phyloP scores from a whole-genome alignment of 2,113 vertebrate genomes.

The Stegostoma tigrinum region DNA sequence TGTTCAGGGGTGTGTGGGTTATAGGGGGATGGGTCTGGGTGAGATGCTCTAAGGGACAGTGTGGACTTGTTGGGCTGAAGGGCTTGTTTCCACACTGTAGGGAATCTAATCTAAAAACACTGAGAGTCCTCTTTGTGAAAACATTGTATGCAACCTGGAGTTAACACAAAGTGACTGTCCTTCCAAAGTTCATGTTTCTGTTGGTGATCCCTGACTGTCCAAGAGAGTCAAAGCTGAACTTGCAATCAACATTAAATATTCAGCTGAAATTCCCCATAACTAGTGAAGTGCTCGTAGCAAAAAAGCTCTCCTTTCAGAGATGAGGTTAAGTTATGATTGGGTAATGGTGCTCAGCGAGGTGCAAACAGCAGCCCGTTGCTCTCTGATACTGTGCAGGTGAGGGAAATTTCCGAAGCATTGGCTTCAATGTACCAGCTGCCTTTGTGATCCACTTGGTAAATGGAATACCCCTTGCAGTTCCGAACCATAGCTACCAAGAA shows the following conservation, averaged over 20 bases:
- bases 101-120: too few relatives aligned
- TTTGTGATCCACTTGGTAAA: neutral
- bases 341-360: neutral
- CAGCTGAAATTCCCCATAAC: neutral
- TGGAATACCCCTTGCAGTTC: too few relatives aligned
- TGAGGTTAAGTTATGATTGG: neutral
- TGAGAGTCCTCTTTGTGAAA: neutral
- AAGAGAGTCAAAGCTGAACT: neutral
- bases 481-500: neutral
- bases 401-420: neutral
- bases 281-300: neutral
- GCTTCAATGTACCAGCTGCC: neutral
- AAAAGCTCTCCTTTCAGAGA: neutral
- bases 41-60: too few relatives aligned
- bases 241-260: neutral
- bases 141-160: neutral
- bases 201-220: neutral
- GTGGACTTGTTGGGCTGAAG: too few relatives aligned
- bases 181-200: neutral
- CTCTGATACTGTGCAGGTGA: neutral
- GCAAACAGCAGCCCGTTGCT: neutral
- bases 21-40: too few relatives aligned
- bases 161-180: neutral
- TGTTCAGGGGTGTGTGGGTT: too few relatives aligned
- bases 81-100: too few relatives aligned